A percentile compares a stretch with the other conserved stretches of the same genome.
These are phyloP conservation scores for Hippoglossus stenolepis DNA, from an alignment of 2,113 vertebrate species.

Conservation along the genomic window DNA sequence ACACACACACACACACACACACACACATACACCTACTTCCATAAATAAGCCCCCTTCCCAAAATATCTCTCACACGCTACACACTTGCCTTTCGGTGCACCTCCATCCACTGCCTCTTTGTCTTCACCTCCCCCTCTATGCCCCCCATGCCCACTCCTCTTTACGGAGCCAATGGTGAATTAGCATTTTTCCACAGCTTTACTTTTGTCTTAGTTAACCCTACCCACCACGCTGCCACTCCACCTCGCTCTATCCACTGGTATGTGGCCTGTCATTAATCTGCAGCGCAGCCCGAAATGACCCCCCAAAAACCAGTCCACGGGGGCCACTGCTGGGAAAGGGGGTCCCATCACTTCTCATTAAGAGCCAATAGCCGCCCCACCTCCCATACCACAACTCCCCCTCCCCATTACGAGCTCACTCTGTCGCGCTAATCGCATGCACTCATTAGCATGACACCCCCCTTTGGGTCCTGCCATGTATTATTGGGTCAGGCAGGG, in stretches of 20 bases:
- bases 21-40: slow-evolving; percentile 20
- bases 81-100: slow-evolving; percentile 65
- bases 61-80: slow-evolving; percentile 74
- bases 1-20: slow-evolving; percentile 42
- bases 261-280: slow-evolving; percentile 82
- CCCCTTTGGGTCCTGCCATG: slow-evolving; percentile 63
- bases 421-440: slow-evolving; percentile 71
- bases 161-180: slow-evolving; percentile 66
- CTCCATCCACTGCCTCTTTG: slow-evolving; percentile 53
- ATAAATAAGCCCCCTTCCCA: slow-evolving; percentile 46
- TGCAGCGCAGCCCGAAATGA: slow-evolving; percentile 67
- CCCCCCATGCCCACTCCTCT: slow-evolving; percentile 7
- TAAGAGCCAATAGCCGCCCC: slow-evolving; percentile 56
- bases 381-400: not conserved
- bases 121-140: slow-evolving; percentile 7
- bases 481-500: slow-evolving; percentile 71
- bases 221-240: slow-evolving; percentile 20
- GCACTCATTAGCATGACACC: slow-evolving; percentile 81
- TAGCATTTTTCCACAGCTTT: slow-evolving; percentile 78
- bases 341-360: slow-evolving; percentile 65
- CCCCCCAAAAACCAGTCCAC: slow-evolving; percentile 57
- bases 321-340: slow-evolving; percentile 68
- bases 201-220: slow-evolving; percentile 76
- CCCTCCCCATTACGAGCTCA: slow-evolving; percentile 38
- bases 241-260: slow-evolving; percentile 61